Evolutionary conservation across 2,797 vertebrate genomes (phyloP), one percentile per base, ranked within the genome.

Genomic region (Acrossocheilus wenchowensis): DNA sequence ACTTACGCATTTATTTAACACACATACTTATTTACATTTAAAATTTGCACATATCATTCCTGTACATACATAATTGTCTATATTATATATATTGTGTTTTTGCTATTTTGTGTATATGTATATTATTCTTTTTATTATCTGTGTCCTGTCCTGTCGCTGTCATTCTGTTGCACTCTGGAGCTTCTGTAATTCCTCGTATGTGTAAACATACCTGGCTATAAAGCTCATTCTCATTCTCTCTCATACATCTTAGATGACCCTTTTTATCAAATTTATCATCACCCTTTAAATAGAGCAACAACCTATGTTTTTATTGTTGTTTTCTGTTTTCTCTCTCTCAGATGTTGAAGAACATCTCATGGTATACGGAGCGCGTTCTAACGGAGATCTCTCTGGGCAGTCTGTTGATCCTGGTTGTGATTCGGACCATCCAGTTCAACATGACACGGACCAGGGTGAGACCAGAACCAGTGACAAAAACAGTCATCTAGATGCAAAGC

Each of bases 341-440:
- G 98, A 94, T 97, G 83, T 81, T 99, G 90, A 99, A 98, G 94
- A 99, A 98, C 78, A 95, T 99, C 91, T 94, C 96, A 23, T 99
- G 98, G 98, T 99, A 99, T 91, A 96, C 97, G 4, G 98, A 99
- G 90, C 97, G 98, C 36, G 96, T 97, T 34, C 86, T 99, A 89
- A 99, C 98, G 7, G 98, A 99, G 93, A 99, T 99, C 93, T 99
- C 98, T 4, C 94, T 99, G 43, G 98, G 98, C 64, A 99, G 98
- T 91, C 96, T 99, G 87, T 96, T 99, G 90, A 98, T 99, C 90
- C 92, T 99, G 71, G 98, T 99, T 0, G 98, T 99, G 88, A 99
- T 99, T 92, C 97, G 98, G 93, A 99, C 98, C 90, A 98, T 99
- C 91, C 98, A 99, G 88, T 99, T 97, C 94, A 99, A 99, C 94